phyloP scores from a whole-genome alignment of 2,888 invertebrate species.

The Pyrrhosoma nymphula region DNA sequence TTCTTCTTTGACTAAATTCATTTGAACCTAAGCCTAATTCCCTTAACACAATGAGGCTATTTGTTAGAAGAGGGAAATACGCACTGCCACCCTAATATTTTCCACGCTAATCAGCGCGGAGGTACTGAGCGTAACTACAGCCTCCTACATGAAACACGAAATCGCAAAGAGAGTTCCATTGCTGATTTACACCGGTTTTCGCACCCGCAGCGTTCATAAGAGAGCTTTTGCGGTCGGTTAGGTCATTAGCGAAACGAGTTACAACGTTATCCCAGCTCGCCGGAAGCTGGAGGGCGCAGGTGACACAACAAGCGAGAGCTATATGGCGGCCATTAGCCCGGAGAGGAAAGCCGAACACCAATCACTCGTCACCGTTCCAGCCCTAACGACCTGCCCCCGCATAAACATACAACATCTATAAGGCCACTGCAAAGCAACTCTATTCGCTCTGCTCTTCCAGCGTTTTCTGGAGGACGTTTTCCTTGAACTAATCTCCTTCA shows the following conservation, averaged over 20 bases:
- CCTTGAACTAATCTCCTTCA: background rate
- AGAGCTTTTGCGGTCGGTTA: background rate
- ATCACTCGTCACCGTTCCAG: background rate
- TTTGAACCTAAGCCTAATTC: too few relatives aligned
- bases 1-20: too few relatives aligned
- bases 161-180: background rate
- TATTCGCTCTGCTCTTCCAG: background rate
- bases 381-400: background rate
- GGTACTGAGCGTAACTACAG: background rate
- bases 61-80: background rate
- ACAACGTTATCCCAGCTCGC: background rate
- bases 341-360: background rate
- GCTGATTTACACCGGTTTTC: background rate
- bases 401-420: background rate
- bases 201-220: background rate
- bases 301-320: background rate
- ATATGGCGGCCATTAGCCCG: background rate
- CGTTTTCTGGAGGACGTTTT: background rate
- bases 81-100: background rate
- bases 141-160: too few relatives aligned
- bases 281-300: background rate
- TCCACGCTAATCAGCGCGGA: background rate
- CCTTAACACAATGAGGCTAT: background rate
- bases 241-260: constrained; percentile 9
- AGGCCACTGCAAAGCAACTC: background rate